Conservation (phyloP, 2,113 vertebrate genomes). For the Ptyas mucosa region DNA sequence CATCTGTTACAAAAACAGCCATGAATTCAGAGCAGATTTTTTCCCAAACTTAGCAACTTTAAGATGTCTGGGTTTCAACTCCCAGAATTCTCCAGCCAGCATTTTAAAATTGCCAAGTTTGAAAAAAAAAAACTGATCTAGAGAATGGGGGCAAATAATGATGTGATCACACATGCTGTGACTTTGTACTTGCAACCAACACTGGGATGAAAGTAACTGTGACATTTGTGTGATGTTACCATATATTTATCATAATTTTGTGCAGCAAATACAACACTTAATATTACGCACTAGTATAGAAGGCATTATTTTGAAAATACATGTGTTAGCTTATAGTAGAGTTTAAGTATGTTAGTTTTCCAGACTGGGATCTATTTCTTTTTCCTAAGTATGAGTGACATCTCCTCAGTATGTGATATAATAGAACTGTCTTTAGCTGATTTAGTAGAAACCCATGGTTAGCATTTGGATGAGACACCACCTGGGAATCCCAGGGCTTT, state of each 20-base stretch:
- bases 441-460: background rate
- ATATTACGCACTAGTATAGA: background rate
- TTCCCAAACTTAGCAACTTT: background rate
- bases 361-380: background rate
- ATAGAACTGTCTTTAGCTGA: background rate
- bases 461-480: background rate
- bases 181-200: background rate
- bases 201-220: background rate
- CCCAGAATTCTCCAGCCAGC: background rate
- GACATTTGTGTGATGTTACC: background rate
- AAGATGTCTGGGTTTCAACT: background rate
- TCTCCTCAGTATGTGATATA: background rate
- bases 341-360: background rate
- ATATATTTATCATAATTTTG: background rate
- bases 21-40: background rate
- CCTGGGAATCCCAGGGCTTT: background rate
- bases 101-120: background rate
- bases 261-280: background rate
- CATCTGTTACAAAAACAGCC: background rate
- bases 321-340: background rate
- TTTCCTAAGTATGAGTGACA: background rate
- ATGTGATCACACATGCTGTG: background rate
- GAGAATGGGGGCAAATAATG: background rate
- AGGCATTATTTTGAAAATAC: background rate
- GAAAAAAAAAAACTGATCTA: background rate